Evolutionary conservation across 2,888 invertebrate species (phyloP).

Genomic region (Scrobipalpa costella): DNA sequence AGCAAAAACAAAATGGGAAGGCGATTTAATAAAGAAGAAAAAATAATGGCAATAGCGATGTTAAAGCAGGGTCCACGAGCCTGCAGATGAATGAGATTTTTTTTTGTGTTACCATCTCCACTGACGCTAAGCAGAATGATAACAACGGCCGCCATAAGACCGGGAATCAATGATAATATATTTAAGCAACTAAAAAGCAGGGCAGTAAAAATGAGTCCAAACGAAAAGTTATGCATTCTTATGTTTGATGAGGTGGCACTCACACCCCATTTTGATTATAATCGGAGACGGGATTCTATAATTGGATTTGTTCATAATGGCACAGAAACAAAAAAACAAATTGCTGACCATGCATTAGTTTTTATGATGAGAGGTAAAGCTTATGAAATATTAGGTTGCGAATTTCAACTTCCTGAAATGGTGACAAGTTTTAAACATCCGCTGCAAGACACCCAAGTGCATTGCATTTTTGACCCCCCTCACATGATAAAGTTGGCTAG

Average conservation of each 20-base stretch:
- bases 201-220: constrained; percentile 15
- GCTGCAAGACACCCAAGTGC: constrained; percentile 17
- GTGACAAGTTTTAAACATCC: constrained; percentile 32
- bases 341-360: constrained; percentile 24
- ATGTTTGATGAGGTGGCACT: constrained; percentile 30
- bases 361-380: constrained; percentile 23
- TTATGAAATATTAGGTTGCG: constrained; percentile 32
- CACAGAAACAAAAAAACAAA: constrained; percentile 2
- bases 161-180: constrained; percentile 24
- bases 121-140: constrained; percentile 27
- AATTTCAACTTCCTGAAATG: constrained; percentile 25
- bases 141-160: constrained; percentile 20
- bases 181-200: constrained; percentile 20
- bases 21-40: constrained; percentile 28
- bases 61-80: constrained; percentile 30
- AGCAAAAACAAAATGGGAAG: constrained; percentile 28
- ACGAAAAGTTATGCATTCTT: constrained; percentile 26
- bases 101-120: constrained; percentile 30
- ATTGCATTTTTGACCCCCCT: constrained; percentile 32
- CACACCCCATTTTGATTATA: constrained; percentile 29
- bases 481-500: constrained; percentile 33
- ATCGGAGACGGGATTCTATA: constrained; percentile 25
- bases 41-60: constrained; percentile 24
- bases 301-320: constrained; percentile 20
- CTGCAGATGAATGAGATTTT: constrained; percentile 29